Evolutionary conservation across 1,140 invertebrate genomes (phyloP), one percentile per base, ranked within the genome.

Genomic region (Dreissena rostriformis): DNA sequence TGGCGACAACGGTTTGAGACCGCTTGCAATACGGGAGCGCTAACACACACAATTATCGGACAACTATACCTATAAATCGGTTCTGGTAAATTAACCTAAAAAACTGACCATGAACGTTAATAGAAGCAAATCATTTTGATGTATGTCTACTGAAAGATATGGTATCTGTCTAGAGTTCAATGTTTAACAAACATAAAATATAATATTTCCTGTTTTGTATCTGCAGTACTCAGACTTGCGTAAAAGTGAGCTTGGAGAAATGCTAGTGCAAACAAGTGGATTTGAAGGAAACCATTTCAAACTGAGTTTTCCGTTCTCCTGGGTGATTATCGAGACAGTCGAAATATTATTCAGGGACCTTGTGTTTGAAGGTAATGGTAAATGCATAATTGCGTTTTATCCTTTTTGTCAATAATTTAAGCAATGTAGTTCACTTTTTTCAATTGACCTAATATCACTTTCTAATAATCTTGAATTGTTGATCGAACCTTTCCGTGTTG

Each of bases 301-400:
- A 28, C 51, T 63, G 7, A n/a, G 65, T 15, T 52, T 90, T 17
- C 89, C 90, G 14, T 91, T 91, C 73, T 90, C 88, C 12, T 91
- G 90, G 90, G 14, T 89, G 17, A 68, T 79, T 19, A 72, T 72
- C 49, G 14, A 70, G 8, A 57, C 49, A n/a, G 63, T 81, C 7
- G 68, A 57, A 39, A 55, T 26, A 14, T 10, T 68, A 22, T 28
- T n/a, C n/a, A n/a, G n/a, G n/a, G n/a, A n/a, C n/a, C n/a, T n/a
- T n/a, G n/a, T n/a, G n/a, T n/a, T n/a, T n/a, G n/a, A n/a, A n/a
- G n/a, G n/a, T n/a, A n/a, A n/a, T n/a, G n/a, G n/a, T n/a, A n/a
- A n/a, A n/a, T n/a, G n/a, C n/a, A n/a, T n/a, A n/a, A n/a, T n/a
- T n/a, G n/a, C n/a, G n/a, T n/a, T n/a, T n/a, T n/a, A n/a, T n/a